phyloP scores from a whole-genome alignment of 2,113 vertebrate genomes.

The Lipotes vexillifer region DNA sequence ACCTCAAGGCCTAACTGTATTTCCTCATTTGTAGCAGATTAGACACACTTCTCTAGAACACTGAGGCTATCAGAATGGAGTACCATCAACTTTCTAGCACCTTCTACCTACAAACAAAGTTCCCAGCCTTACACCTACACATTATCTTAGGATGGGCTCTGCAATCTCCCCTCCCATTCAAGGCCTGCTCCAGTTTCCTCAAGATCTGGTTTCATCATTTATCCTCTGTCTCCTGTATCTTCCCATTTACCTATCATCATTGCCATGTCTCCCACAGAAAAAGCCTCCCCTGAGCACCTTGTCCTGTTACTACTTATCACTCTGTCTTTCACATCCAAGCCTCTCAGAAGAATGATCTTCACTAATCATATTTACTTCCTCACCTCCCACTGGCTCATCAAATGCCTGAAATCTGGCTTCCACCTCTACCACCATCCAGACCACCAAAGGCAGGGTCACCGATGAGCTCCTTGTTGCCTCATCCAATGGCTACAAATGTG shows the following conservation, averaged over 20 bases:
- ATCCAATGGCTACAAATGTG: not conserved
- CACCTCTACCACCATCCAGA: not conserved
- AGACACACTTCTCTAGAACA: not conserved
- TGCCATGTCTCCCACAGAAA: not conserved
- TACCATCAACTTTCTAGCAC: not conserved
- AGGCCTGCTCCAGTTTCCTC: not conserved
- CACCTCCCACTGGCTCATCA: not conserved
- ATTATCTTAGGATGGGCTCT: not conserved
- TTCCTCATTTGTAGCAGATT: constrained; percentile 12
- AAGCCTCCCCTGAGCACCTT: not conserved
- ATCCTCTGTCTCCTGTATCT: not conserved
- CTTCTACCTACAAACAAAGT: not conserved
- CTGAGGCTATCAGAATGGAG: not conserved
- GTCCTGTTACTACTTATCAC: not conserved
- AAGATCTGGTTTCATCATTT: not conserved
- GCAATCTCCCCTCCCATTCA: not conserved
- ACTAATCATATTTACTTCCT: not conserved
- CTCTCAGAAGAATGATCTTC: not conserved
- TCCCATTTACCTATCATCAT: not conserved
- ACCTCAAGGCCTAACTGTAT: not conserved
- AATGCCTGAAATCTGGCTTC: not conserved
- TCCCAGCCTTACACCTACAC: not conserved
- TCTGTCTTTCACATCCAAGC: not conserved
- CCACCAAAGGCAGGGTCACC: not conserved
- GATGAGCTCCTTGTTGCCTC: not conserved